A percentile compares a stretch with the other conserved stretches of the same genome.
phyloP scores from a whole-genome alignment of 1,140 invertebrate genomes.

The Acromyrmex echinatior region DNA sequence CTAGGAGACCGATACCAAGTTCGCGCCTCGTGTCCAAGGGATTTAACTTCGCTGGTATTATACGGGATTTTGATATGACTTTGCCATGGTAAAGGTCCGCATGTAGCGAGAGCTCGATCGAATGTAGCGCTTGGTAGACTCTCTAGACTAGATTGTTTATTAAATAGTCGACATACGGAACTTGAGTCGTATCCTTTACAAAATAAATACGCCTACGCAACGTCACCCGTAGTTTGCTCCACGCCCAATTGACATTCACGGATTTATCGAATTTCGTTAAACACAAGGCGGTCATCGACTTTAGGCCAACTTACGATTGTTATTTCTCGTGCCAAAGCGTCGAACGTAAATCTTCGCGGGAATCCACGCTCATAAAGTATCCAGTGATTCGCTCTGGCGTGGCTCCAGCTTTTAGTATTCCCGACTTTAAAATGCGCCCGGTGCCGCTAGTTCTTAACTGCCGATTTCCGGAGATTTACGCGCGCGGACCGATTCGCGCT shows the following conservation, averaged over 20 bases:
- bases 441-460: slow-evolving; percentile 63
- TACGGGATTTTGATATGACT: slow-evolving; percentile 66
- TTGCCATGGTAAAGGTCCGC: neutral
- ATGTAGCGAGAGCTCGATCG: neutral
- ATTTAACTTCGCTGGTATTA: slow-evolving; percentile 77
- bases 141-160: slow-evolving; percentile 46
- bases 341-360: slow-evolving; percentile 51
- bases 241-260: slow-evolving; percentile 15
- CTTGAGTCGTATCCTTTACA: neutral
- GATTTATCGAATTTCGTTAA: slow-evolving; percentile 43
- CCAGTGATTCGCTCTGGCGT: slow-evolving; percentile 61
- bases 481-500: slow-evolving; percentile 44
- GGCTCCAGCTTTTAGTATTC: slow-evolving; percentile 67
- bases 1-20: slow-evolving; percentile 79
- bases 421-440: slow-evolving; percentile 61
- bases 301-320: slow-evolving; percentile 58
- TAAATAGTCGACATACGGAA: slow-evolving; percentile 25
- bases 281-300: neutral
- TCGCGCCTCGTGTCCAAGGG: slow-evolving; percentile 75
- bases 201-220: neutral
- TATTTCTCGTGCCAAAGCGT: slow-evolving; percentile 65
- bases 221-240: neutral
- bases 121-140: too few species aligned
- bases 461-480: slow-evolving; percentile 68
- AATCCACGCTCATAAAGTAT: slow-evolving; percentile 69